Evolutionary conservation across 1,140 invertebrate genomes (phyloP).

Genomic region (Olivierus martensii): DNA sequence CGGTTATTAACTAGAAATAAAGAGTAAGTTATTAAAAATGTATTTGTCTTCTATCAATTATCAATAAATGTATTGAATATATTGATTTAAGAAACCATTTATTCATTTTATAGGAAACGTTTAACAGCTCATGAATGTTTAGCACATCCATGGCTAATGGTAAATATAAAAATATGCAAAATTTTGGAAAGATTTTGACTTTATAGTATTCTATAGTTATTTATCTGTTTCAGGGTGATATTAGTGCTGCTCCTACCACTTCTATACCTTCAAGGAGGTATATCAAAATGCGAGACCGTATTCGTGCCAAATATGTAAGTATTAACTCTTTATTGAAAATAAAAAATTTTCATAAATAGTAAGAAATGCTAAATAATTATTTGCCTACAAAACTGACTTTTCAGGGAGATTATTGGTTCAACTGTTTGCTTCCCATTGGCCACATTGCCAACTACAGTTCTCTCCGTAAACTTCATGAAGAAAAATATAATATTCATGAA

Average conservation of each 20-base stretch:
- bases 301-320: constrained; percentile 45
- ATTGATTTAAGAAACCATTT: not conserved
- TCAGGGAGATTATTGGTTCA: constrained; percentile 61
- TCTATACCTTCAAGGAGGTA: constrained; percentile 65
- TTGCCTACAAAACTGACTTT: constrained; percentile 1
- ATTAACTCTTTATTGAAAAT: not conserved
- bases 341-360: not conserved
- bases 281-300: constrained; percentile 67
- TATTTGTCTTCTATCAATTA: no score
- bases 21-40: constrained; percentile 48
- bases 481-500: constrained; percentile 94
- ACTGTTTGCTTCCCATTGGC: constrained; percentile 85
- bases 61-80: not conserved
- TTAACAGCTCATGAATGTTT: constrained; percentile 97
- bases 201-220: no score
- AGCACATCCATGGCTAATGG: constrained; percentile 75
- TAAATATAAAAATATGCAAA: constrained; percentile 50
- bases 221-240: constrained; percentile 16
- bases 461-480: constrained; percentile 86
- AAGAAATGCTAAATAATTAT: not conserved
- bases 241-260: constrained; percentile 34
- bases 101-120: constrained; percentile 54
- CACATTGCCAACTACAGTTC: constrained; percentile 93
- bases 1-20: constrained; percentile 84
- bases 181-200: no score